These are phyloP conservation scores for Micrastur ruficollis DNA, from an alignment of 2,797 vertebrate species.

Conservation along the genomic window DNA sequence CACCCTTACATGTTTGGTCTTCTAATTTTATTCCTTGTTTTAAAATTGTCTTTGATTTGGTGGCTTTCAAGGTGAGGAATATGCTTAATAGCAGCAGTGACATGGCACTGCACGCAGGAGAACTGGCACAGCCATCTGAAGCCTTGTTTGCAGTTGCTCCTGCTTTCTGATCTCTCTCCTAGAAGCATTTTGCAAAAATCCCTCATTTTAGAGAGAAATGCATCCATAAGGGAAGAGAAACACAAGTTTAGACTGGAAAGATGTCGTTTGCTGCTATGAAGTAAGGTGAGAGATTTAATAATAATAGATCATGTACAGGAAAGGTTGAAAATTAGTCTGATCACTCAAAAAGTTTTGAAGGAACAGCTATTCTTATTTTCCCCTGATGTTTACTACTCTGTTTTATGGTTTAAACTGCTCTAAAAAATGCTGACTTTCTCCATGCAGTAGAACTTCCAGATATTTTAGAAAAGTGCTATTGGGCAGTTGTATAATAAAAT, in stretches of 20 bases:
- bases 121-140: background rate
- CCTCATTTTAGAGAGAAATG: background rate
- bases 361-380: background rate
- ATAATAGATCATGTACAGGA: background rate
- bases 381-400: background rate
- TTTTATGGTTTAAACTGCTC: constrained; percentile 4
- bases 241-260: background rate
- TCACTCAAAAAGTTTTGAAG: background rate
- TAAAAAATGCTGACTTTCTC: constrained; percentile 21
- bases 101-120: background rate
- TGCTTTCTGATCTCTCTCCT: background rate
- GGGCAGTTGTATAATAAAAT: background rate
- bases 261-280: background rate
- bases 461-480: background rate
- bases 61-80: background rate
- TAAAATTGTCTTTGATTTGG: constrained; percentile 34
- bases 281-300: background rate
- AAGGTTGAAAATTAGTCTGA: constrained; percentile 27
- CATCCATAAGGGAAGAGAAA: background rate
- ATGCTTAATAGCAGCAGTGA: background rate
- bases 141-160: background rate
- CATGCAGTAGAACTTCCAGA: background rate
- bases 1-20: background rate
- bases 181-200: background rate
- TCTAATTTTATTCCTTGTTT: background rate